These are phyloP conservation scores for Pseudonaja textilis DNA, from an alignment of 2,113 vertebrate genomes.

Conservation along the genomic window DNA sequence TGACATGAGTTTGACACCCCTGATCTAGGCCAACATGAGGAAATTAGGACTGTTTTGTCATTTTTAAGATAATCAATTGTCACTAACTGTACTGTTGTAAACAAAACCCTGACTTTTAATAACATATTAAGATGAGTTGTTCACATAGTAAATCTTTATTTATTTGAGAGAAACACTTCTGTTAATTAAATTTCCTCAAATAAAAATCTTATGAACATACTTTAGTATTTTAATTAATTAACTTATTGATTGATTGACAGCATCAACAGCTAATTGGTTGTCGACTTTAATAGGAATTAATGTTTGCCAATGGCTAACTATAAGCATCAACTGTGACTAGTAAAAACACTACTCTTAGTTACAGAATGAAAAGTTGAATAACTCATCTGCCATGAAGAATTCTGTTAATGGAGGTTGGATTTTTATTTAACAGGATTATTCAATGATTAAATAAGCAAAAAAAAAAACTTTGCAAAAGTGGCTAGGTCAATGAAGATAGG, in stretches of 20 bases:
- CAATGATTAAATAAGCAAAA: neutral
- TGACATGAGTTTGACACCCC: too few species aligned
- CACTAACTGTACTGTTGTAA: neutral
- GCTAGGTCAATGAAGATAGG: neutral
- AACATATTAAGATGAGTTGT: neutral
- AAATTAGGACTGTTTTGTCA: neutral
- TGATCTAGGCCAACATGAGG: neutral
- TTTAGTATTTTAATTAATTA: conserved; percentile 12
- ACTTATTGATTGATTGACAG: neutral
- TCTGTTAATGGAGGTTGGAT: neutral
- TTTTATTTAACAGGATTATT: neutral
- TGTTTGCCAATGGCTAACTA: neutral
- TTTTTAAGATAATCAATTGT: neutral
- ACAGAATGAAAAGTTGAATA: neutral
- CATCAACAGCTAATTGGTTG: conserved; percentile 6
- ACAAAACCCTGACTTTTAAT: neutral
- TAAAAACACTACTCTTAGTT: neutral
- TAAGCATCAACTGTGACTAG: conserved; percentile 6
- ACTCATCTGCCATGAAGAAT: neutral
- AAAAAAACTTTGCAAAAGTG: neutral
- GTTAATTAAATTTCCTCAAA: conserved; percentile 4
- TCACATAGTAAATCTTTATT: neutral
- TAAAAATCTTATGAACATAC: neutral
- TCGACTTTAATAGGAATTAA: conserved; percentile 3
- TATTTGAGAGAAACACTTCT: neutral